Evolutionary conservation across 2,113 vertebrate genomes (phyloP).

Genomic region (Piaya cayana): DNA sequence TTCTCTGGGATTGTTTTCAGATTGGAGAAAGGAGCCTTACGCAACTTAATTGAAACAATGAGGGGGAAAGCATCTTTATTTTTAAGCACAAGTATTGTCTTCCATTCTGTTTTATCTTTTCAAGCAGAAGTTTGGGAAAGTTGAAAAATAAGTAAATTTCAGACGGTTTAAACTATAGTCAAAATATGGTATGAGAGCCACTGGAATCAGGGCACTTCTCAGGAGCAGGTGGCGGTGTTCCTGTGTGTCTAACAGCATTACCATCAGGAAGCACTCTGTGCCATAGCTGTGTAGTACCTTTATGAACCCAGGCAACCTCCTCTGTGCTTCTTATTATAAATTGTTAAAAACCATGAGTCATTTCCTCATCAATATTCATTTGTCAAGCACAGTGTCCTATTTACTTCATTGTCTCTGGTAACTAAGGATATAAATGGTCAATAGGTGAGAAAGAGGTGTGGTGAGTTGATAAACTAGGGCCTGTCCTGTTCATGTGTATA

Average conservation of each 20-base stretch:
- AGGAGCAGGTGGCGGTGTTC: background rate
- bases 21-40: background rate
- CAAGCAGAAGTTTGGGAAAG: background rate
- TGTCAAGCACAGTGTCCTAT: background rate
- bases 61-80: background rate
- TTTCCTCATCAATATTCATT: conserved; percentile 4
- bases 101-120: background rate
- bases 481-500: background rate
- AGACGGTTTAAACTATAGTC: background rate
- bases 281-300: background rate
- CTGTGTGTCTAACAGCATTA: background rate
- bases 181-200: background rate
- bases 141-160: background rate
- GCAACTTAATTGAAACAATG: background rate
- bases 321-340: background rate
- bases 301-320: background rate
- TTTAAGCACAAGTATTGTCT: background rate
- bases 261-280: background rate
- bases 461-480: background rate
- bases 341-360: background rate
- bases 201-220: background rate
- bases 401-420: background rate
- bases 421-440: background rate
- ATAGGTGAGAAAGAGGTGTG: background rate
- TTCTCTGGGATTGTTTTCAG: background rate